Evolutionary conservation across 1,140 invertebrate genomes (phyloP).

Genomic region (Leptinotarsa undecemlineata): DNA sequence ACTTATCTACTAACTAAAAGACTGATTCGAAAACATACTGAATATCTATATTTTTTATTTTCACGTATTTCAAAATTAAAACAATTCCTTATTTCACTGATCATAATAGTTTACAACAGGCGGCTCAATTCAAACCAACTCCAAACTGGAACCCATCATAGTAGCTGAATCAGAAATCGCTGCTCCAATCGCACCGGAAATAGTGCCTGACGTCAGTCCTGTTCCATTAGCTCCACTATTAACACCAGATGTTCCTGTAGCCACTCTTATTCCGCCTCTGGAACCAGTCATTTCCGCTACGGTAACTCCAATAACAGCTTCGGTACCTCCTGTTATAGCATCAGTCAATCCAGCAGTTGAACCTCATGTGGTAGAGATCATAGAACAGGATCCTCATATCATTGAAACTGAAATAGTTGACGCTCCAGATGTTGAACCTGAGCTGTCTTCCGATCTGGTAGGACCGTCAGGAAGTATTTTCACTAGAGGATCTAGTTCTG

Average conservation of each 20-base stretch:
- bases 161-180: background rate
- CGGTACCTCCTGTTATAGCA: background rate
- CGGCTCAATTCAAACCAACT: background rate
- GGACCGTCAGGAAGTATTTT: slow-evolving; percentile 50
- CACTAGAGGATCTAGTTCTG: slow-evolving; percentile 45
- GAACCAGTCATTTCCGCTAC: slow-evolving; percentile 17
- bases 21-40: no score
- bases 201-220: background rate
- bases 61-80: no score
- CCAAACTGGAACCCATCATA: background rate
- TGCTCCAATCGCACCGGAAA: background rate
- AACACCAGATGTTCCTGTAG: background rate
- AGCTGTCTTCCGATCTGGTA: slow-evolving; percentile 44
- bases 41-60: no score
- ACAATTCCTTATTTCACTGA: no score
- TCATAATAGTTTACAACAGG: background rate
- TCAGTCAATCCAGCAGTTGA: slow-evolving; percentile 10
- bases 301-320: slow-evolving; percentile 14
- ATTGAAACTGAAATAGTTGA: slow-evolving; percentile 43
- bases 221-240: background rate
- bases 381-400: slow-evolving; percentile 38
- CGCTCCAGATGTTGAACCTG: slow-evolving; percentile 40
- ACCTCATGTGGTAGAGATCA: slow-evolving; percentile 29
- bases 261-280: background rate
- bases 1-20: no score